These are phyloP conservation scores for Pseudoips prasinana DNA, from an alignment of 2,888 invertebrate species.

Conservation along the genomic window DNA sequence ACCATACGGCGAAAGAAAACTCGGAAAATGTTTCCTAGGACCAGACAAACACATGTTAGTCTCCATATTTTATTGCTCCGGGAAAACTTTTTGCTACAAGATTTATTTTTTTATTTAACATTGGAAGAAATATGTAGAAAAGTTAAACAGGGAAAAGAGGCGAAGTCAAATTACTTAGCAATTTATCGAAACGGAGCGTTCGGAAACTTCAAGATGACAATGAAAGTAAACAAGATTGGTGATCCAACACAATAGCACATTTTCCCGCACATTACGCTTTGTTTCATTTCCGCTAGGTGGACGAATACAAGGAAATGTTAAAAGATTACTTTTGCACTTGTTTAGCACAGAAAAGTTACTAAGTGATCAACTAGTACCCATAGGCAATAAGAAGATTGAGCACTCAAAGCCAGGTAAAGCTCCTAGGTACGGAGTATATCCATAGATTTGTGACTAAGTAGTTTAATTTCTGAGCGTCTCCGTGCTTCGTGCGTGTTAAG, in stretches of 20 bases:
- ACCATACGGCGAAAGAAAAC: conserved; percentile 28
- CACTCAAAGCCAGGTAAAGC: too few relatives aligned
- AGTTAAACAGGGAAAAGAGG: conserved; percentile 1
- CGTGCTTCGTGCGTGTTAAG: too few relatives aligned
- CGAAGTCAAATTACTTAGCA: conserved; percentile 16
- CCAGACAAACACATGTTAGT: conserved; percentile 24
- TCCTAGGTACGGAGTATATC: too few relatives aligned
- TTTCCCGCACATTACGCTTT: conserved; percentile 1
- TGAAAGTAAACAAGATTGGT: conserved; percentile 6
- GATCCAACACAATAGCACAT: conserved; percentile 8
- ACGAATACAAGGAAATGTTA: too few relatives aligned
- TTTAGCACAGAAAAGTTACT: too few relatives aligned
- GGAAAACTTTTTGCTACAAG: conserved; percentile 11
- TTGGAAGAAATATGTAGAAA: conserved; percentile 6
- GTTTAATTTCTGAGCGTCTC: too few relatives aligned
- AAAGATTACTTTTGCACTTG: too few relatives aligned
- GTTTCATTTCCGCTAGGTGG: neutral
- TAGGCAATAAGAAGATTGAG: too few relatives aligned
- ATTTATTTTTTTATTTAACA: conserved; percentile 15
- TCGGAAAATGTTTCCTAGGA: conserved; percentile 25
- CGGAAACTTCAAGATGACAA: conserved; percentile 11
- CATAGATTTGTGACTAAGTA: too few relatives aligned
- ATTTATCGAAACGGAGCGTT: conserved; percentile 17
- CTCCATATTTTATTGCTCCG: conserved; percentile 27
- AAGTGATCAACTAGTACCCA: too few relatives aligned